Conservation (phyloP, 2,113 vertebrate genomes). For the Cinclus mexicanus region DNA sequence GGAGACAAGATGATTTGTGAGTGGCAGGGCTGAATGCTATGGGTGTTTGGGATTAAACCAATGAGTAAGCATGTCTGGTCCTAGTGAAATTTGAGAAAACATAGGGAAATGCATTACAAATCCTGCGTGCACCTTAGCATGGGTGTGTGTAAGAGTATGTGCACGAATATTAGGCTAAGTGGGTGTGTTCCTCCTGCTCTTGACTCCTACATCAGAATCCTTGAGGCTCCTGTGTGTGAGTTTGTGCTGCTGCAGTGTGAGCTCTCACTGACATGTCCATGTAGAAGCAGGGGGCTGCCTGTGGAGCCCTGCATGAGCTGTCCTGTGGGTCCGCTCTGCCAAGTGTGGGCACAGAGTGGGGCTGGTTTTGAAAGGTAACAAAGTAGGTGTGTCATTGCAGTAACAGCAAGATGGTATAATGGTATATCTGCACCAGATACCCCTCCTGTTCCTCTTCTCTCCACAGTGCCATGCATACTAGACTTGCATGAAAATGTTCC, state of each 20-base stretch:
- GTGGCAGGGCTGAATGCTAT: neutral
- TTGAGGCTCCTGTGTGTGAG: neutral
- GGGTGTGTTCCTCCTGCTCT: neutral
- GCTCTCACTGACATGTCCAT: rapidly evolving
- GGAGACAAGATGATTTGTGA: neutral
- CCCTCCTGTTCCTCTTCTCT: neutral
- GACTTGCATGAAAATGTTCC: neutral
- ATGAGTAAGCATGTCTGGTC: neutral
- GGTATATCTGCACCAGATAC: rapidly evolving
- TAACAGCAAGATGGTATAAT: neutral
- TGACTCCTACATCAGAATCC: neutral
- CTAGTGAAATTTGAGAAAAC: neutral
- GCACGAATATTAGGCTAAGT: too few relatives aligned
- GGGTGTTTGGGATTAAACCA: neutral
- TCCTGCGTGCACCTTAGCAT: neutral
- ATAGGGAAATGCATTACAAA: neutral
- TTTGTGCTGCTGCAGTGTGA: neutral
- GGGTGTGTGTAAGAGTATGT: neutral
- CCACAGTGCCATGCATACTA: neutral
- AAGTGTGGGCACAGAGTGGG: rapidly evolving
- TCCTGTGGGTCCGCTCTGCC: neutral
- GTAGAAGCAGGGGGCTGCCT: neutral
- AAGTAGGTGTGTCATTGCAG: rapidly evolving
- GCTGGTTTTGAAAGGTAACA: neutral
- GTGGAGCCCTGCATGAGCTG: neutral